These are phyloP conservation scores for Rousettus leschenaultii DNA, from an alignment of 2,113 vertebrate species.

Conservation along the genomic window DNA sequence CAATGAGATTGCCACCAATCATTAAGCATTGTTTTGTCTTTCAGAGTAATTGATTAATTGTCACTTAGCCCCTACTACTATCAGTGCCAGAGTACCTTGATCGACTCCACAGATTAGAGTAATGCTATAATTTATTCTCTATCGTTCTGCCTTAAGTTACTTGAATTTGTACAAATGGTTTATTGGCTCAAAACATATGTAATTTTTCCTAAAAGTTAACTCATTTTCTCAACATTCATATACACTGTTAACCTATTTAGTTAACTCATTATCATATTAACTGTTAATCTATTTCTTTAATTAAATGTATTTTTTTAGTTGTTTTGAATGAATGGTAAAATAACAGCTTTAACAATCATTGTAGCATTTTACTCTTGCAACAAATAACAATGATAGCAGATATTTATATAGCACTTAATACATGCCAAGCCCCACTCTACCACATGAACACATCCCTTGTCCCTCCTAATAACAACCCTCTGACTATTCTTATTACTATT, in stretches of 20 bases:
- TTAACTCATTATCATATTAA: background rate
- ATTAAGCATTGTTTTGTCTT: background rate
- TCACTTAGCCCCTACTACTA: too few species aligned
- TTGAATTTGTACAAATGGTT: background rate
- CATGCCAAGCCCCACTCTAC: too few species aligned
- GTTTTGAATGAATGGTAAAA: conserved; percentile 26
- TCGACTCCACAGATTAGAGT: background rate
- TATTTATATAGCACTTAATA: background rate
- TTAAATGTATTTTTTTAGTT: background rate
- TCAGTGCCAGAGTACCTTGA: background rate
- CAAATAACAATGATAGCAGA: background rate
- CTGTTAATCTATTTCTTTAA: background rate
- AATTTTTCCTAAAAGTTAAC: background rate
- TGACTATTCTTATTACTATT: background rate
- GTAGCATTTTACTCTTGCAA: background rate
- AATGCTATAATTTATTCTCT: background rate
- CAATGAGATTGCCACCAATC: background rate
- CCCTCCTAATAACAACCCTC: background rate
- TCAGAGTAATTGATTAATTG: background rate
- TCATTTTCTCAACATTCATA: background rate
- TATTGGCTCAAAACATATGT: background rate
- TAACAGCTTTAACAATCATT: background rate
- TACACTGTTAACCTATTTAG: background rate
- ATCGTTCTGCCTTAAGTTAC: background rate
- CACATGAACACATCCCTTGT: background rate